phyloP scores from a whole-genome alignment of 2,797 vertebrate genomes.

The Pseudochaenichthys georgianus region DNA sequence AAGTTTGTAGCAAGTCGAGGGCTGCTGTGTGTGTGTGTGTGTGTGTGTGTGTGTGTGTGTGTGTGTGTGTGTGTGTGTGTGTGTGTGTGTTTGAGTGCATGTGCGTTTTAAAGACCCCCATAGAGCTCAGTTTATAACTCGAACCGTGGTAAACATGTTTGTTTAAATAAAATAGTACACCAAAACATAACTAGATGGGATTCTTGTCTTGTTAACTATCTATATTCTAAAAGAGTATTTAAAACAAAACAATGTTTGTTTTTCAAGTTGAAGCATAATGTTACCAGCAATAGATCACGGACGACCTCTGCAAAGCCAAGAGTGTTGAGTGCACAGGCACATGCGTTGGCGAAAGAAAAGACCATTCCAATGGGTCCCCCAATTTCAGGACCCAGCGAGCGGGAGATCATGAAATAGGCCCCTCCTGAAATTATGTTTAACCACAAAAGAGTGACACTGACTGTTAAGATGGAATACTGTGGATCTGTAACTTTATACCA shows the following conservation, averaged over 20 bases:
- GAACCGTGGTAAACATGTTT: no score
- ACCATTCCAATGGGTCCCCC: constrained; percentile 82
- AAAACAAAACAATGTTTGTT: background rate
- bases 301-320: constrained; percentile 84
- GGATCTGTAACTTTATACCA: no score
- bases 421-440: constrained; percentile 66
- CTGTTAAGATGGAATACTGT: background rate
- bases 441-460: background rate
- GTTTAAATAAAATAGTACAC: no score
- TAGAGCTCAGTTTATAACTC: no score
- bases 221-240: background rate
- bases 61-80: no score
- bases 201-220: background rate
- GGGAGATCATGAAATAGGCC: constrained; percentile 84
- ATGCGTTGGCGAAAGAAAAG: constrained; percentile 83
- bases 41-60: no score
- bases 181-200: no score
- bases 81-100: no score
- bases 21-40: no score
- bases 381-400: constrained; percentile 82
- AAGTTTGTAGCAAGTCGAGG: no score
- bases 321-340: constrained; percentile 83
- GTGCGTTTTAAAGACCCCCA: no score
- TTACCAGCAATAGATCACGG: constrained; percentile 73
- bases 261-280: background rate